Conservation (phyloP, 2,888 invertebrate genomes). For the Kryphioiulus occultus region DNA sequence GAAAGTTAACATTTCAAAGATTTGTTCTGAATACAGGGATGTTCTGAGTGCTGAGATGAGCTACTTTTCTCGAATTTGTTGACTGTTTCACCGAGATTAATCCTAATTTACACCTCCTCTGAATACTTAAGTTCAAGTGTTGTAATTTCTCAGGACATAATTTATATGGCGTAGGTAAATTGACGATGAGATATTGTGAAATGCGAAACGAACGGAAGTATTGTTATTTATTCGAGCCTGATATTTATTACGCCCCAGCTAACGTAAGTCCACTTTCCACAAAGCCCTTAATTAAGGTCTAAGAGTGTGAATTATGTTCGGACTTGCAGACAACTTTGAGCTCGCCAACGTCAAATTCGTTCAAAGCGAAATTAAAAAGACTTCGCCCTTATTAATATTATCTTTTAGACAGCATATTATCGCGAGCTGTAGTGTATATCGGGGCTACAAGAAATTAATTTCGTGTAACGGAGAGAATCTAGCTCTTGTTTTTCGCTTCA, state of each 20-base stretch:
- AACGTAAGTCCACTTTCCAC: not conserved
- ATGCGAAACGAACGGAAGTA: not conserved
- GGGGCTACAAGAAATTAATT: not conserved
- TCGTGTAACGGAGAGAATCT: not conserved
- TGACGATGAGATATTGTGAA: not conserved
- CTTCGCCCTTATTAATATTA: not conserved
- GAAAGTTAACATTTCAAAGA: too few species aligned
- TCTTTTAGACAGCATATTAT: not conserved
- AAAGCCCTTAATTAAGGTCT: not conserved
- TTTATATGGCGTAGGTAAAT: not conserved
- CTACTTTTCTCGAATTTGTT: not conserved
- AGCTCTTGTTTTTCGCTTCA: slow-evolving; percentile 27
- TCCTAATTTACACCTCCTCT: not conserved
- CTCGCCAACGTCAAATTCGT: not conserved
- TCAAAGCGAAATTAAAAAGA: not conserved
- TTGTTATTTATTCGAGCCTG: not conserved
- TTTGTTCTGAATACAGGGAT: too few species aligned
- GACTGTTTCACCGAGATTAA: not conserved
- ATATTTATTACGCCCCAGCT: not conserved
- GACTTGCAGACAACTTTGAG: not conserved
- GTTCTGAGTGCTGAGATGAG: too few species aligned
- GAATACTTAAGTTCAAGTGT: not conserved
- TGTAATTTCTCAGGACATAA: not conserved
- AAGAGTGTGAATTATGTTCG: not conserved
- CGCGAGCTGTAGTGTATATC: not conserved